These are phyloP conservation scores for Cheilosia pagana DNA, from an alignment of 2,888 invertebrate species.

Conservation along the genomic window DNA sequence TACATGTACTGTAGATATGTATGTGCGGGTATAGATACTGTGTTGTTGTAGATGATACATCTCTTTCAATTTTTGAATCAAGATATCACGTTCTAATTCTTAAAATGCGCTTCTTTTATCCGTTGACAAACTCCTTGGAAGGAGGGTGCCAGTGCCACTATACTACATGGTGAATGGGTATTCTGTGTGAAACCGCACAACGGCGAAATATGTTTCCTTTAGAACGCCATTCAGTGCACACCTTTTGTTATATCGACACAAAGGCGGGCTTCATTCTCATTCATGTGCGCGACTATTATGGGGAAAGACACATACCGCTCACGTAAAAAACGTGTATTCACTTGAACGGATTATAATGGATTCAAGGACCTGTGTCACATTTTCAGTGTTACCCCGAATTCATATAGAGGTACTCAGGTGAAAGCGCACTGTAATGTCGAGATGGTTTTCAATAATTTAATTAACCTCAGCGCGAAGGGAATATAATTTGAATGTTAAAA, in stretches of 20 bases:
- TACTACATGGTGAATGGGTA: conserved; percentile 54
- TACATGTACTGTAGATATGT: neutral
- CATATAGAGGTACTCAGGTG: conserved; percentile 25
- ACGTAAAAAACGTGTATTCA: conserved; percentile 37
- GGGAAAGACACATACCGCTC: conserved; percentile 27
- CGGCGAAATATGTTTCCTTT: conserved; percentile 49
- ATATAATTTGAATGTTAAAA: conserved; percentile 11
- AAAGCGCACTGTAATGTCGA: conserved; percentile 13
- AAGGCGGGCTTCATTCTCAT: conserved; percentile 51
- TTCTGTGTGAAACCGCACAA: conserved; percentile 55
- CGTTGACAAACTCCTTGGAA: conserved; percentile 39
- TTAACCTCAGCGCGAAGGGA: conserved; percentile 30
- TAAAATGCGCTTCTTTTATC: conserved; percentile 54
- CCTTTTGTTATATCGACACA: conserved; percentile 56
- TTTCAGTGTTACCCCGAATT: conserved; percentile 19
- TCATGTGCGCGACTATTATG: conserved; percentile 45
- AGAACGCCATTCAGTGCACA: conserved; percentile 32
- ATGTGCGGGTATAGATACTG: neutral
- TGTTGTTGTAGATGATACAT: conserved; percentile 24
- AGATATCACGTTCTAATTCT: conserved; percentile 70
- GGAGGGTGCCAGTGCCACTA: conserved; percentile 13
- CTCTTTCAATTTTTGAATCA: conserved; percentile 57
- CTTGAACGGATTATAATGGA: conserved; percentile 48
- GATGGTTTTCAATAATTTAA: conserved; percentile 53
- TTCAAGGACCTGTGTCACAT: conserved; percentile 53